Base-by-base conservation (phyloP, 2,113 vertebrate genomes). In the Elachura formosa region DNA sequence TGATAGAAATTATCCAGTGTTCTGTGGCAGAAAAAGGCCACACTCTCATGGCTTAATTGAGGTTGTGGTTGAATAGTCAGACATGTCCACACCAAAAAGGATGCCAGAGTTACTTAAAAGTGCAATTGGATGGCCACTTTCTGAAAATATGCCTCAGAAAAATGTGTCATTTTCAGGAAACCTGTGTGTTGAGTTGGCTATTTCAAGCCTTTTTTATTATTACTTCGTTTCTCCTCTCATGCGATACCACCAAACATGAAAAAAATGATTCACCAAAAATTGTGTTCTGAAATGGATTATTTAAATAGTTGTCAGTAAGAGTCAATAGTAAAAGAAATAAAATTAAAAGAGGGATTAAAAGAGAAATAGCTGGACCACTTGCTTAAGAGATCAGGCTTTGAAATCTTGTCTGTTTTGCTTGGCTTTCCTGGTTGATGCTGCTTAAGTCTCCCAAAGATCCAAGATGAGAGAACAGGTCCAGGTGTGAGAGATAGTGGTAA, bases 31-130 rank as follows among this genome's bases (percentile, higher is more conserved):
- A 81, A 34, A 4, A 46, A 76, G 25, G 51, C n/a, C 43, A 34
- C 8, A 4, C 8, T 63, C 11, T 73, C 11, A 33, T 25, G 56
- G 31, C 5, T 68, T 72, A 24, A 25, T 7, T 40, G 12, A 29
- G 2, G 5, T 0, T 8, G 0, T 26, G 6, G 17, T 10, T 4
- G 2, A 4, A 31, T 10, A 81, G 9, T 45, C 21, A 72, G 41
- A 66, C 10, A 12, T 20, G 3, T 34, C 17, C 25, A 45, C 45
- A 49, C n/a, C 21, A 36, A 81, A 90, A 78, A 3, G 13, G 33
- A 46, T 54, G 12, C 9, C 8, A 17, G 31, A 34, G 7, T 54
- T 76, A 31, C 52, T 92, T 79, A 40, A 23, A 64, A 84, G 52
- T 48, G 14, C 25, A 19, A 11, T 9, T 81, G 22, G 2, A n/a